Base-by-base conservation (phyloP, 1,140 invertebrate species). In the Samia ricini region DNA sequence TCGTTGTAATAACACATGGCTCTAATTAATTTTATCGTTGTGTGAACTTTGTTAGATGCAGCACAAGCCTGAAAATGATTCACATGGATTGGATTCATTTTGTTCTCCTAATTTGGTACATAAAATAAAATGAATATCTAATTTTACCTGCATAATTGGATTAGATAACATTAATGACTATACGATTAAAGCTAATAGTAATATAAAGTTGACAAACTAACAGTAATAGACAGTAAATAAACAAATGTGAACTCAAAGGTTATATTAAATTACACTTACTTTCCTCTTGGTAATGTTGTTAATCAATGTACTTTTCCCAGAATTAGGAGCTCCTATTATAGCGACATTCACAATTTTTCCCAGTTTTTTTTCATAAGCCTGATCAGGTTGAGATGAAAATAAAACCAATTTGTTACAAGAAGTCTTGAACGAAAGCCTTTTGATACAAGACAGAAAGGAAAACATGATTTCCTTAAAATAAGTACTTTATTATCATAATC, bases 261-360 rank as follows among this genome's bases (percentile, higher is more conserved):
- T 36, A 26, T 33, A 29, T 8, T n/a, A n/a, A n/a, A n/a, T n/a
- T n/a, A n/a, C 4, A 50, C 71, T 55, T 56, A 97, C 96, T 81
- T 94, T 94, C 91, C 96, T 93, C 52, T 94, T 92, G 42, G 96
- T 91, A 22, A 99, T 91, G 77, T 93, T 91, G 92, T 99, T 99
- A 29, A 98, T 95, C 2, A 99, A 90, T 1, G 98, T 98, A 89
- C 97, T 99, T 89, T 99, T 99, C 49, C 98, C 98, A 63, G 94
- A 94, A 92, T 99, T 99, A 19, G 98, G 98, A 15, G 95, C 88
- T 8, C 98, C 98, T 66, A 99, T 92, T 24, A 99, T 94, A 5
- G 97, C 96, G 24, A 99, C 94, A 90, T 95, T 95, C 8, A 99
- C 86, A 12, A 95, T 77, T 79, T 91, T 94, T 26, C 91, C 72